These are phyloP conservation scores for Ara ararauna DNA, from an alignment of 2,797 vertebrate species.

Conservation along the genomic window DNA sequence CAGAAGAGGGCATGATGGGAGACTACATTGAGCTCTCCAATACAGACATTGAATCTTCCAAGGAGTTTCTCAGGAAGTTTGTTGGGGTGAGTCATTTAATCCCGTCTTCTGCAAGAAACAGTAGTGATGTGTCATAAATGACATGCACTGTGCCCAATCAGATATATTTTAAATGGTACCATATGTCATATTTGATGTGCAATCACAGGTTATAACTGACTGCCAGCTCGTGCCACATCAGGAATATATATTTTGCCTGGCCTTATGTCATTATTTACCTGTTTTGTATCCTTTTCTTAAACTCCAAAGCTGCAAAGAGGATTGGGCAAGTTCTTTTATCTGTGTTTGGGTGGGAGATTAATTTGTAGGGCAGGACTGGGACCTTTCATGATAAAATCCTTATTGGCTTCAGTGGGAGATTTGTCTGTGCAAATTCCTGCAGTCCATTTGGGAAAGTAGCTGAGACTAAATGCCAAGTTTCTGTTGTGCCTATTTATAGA, in stretches of 20 bases:
- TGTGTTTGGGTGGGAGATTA: background rate
- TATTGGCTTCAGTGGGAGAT: background rate
- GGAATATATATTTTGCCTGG: background rate
- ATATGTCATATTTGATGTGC: background rate
- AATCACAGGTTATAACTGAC: background rate
- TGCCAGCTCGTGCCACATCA: background rate
- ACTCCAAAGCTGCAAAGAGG: background rate
- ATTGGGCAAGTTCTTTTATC: background rate
- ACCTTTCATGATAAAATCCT: background rate
- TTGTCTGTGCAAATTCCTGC: background rate
- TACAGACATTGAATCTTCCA: slow-evolving; percentile 89
- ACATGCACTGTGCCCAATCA: background rate
- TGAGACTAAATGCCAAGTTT: background rate
- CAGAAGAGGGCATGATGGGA: slow-evolving; percentile 97
- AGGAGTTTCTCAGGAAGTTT: slow-evolving; percentile 90
- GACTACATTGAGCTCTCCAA: slow-evolving; percentile 90
- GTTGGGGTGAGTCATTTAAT: slow-evolving; percentile 85
- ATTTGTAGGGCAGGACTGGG: background rate
- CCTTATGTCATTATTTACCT: background rate
- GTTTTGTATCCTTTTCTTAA: background rate
- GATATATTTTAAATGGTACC: background rate
- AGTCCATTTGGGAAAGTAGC: background rate
- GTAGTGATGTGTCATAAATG: background rate
- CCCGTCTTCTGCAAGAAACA: background rate
- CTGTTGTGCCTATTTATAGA: background rate